Base-by-base conservation (phyloP, 2,113 vertebrate species). In the Elaphurus davidianus region DNA sequence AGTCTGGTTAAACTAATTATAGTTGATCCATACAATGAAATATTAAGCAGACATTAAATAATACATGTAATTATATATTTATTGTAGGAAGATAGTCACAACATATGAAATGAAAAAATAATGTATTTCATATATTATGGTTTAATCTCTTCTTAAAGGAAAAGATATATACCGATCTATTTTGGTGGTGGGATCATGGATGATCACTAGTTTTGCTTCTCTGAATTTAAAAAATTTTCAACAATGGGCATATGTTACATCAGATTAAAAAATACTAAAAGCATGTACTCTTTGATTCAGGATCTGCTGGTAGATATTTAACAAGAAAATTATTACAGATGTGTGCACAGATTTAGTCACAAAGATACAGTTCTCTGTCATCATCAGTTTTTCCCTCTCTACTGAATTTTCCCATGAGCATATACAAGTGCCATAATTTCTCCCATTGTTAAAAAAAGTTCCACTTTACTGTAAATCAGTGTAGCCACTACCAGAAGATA, bases 1-100 rank as follows among this genome's bases (percentile, higher is more conserved):
- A 83, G 28, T 87, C 62, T 93, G 33, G 25, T 50, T 45, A 90
- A 93, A 95, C 95, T 95, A 93, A 91, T 97, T 55, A 92, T 3
- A 57, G 30, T 40, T 47, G 59, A 64, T 33, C 23, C 59, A 90
- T 27, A 89, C 47, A 45, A 64, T 54, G 55, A 95, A 78, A 97
- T 52, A 87, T 27, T 87, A 83, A 76, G 64, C 10, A 84, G 45
- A 15, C 52, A 85, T 74, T 88, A 93, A 85, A 90, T 81, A 52
- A 78, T 47, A 83, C 33, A n/a, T 54, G 33, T 28, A 74, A 93
- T 87, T 88, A 91, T 15, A 81, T 96, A 71, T 64, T 43, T 90
- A 50, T 57, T 86, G 5, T 94, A 62, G 57, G 59, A 97, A 64
- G 13, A 83, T 0, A 90, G 27, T 43, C 14, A 40, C 16, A 85